Evolutionary conservation across 2,888 invertebrate species (phyloP), one percentile per base, ranked within the genome.

Genomic region (Halictus ligatus): DNA sequence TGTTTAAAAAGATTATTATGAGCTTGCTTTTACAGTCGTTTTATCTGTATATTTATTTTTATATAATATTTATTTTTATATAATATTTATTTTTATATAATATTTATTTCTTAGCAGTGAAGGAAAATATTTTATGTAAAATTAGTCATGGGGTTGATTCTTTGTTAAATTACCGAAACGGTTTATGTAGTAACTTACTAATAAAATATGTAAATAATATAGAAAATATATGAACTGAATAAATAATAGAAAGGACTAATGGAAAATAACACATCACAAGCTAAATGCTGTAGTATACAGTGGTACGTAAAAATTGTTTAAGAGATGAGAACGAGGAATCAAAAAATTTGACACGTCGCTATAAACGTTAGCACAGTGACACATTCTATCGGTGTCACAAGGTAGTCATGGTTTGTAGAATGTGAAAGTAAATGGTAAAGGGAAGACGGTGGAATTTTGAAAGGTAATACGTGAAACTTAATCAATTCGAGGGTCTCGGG

Each of bases 381-480:
- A 46, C 58, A n/a, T 58, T 58, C 12, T 1, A 10, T 58, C n/a
- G n/a, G 4, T 12, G n/a, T n/a, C n/a, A 12, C 58, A n/a, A n/a
- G 12, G 12, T 12, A 58, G 58, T 58, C 12, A n/a, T 58, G n/a
- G n/a, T 58, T 58, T 58, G 58, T 58, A n/a, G n/a, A 58, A 58
- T 12, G 58, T 58, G 58, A 58, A 58, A 58, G 58, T 58, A 58
- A 58, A 58, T 10, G 58, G n/a, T 58, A 58, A n/a, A 12, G 58
- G n/a, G 54, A n/a, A n/a, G n/a, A n/a, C 12, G 12, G n/a, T n/a
- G 4, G n/a, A n/a, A n/a, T n/a, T n/a, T 58, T n/a, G 12, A n/a
- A 58, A n/a, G n/a, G 58, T 58, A 58, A 58, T 58, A 58, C 58
- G 58, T 58, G n/a, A 58, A 58, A 58, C n/a, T 58, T 58, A 58